Evolutionary conservation across 1,140 invertebrate species (phyloP).

Genomic region (Drosophila eugracilis): DNA sequence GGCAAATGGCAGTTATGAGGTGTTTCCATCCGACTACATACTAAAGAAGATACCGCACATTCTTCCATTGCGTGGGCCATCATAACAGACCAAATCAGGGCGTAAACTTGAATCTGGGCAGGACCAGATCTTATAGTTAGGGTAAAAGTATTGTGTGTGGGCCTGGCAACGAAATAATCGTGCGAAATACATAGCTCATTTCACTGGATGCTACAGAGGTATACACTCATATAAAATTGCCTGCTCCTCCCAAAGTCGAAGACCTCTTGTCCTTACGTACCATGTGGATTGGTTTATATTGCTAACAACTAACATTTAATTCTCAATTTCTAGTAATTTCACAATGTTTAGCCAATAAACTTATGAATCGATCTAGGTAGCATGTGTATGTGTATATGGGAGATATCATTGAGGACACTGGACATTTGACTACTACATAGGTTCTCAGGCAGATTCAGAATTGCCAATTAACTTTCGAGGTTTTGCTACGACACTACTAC

Average conservation of each 20-base stretch:
- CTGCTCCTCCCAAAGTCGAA: conserved; percentile 7
- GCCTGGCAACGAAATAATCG: conserved; percentile 5
- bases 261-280: conserved; percentile 9
- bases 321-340: conserved; percentile 63
- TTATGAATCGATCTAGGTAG: conserved; percentile 77
- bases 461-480: conserved; percentile 18
- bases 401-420: conserved; percentile 25
- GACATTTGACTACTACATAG: conserved; percentile 19
- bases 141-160: conserved; percentile 5
- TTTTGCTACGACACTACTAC: conserved; percentile 40
- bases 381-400: conserved; percentile 56
- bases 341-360: conserved; percentile 70
- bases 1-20: conserved; percentile 78
- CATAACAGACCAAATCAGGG: conserved; percentile 22
- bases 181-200: conserved; percentile 10
- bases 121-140: conserved; percentile 31
- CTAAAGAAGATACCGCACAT: conserved; percentile 24
- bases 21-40: conserved; percentile 47
- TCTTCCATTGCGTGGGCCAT: conserved; percentile 5
- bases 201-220: conserved; percentile 20
- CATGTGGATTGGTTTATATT: conserved; percentile 49
- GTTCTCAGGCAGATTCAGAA: conserved; percentile 9
- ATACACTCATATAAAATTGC: conserved; percentile 20
- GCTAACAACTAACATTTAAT: conserved; percentile 77
- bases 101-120: conserved; percentile 3